Percentiles rank a stretch among this genome's conserved stretches.
Conservation (phyloP, 2,797 vertebrate species). For the Diglossa cyanea region DNA sequence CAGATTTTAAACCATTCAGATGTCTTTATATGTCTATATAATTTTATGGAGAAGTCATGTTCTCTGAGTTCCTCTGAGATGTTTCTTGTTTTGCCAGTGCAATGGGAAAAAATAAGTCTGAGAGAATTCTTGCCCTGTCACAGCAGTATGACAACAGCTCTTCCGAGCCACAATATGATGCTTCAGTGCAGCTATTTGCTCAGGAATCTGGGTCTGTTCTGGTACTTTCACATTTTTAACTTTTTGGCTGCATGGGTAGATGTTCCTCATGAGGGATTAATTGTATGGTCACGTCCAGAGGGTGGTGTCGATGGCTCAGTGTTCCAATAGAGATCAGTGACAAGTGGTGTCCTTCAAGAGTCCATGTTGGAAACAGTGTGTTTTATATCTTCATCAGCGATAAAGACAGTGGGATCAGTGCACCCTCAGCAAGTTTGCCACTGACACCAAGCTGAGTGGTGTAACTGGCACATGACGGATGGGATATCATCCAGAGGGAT, state of each 20-base stretch:
- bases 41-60: neutral
- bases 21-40: neutral
- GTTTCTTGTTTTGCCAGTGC: neutral
- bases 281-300: neutral
- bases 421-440: neutral
- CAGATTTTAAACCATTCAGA: neutral
- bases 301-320: neutral
- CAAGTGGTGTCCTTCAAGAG: neutral
- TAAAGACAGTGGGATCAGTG: neutral
- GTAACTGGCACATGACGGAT: neutral
- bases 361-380: neutral
- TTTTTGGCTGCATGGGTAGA: neutral
- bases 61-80: neutral
- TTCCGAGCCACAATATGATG: neutral
- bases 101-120: neutral
- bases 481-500: neutral
- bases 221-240: neutral
- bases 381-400: neutral
- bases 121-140: neutral
- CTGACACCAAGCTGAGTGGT: neutral
- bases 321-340: neutral
- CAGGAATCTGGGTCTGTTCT: neutral
- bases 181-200: neutral
- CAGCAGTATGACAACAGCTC: neutral
- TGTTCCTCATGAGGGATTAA: neutral